Conservation (phyloP, 2,113 vertebrate genomes). For the Prunella fulvescens region DNA sequence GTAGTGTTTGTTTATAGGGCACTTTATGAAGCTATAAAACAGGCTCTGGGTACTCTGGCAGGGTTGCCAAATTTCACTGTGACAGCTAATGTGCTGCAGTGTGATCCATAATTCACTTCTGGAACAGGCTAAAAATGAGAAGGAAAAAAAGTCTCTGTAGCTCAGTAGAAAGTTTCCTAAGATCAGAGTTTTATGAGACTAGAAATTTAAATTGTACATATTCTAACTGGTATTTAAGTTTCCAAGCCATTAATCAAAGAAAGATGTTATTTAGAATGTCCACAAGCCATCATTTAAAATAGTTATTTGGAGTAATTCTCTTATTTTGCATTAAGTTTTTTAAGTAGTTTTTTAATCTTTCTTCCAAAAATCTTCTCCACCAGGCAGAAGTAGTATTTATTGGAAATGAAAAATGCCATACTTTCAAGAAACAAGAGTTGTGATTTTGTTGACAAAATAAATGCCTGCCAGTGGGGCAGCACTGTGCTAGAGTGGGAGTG, state of each 20-base stretch:
- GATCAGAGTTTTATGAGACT: background rate
- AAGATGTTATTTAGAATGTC: background rate
- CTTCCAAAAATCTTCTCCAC: background rate
- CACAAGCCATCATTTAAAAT: background rate
- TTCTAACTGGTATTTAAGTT: background rate
- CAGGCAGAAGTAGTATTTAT: background rate
- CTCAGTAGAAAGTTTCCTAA: background rate
- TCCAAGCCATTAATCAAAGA: background rate
- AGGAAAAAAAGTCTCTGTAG: background rate
- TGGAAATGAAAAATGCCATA: background rate
- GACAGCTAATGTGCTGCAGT: background rate
- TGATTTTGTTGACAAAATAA: background rate
- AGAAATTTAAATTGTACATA: background rate
- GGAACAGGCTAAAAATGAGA: background rate
- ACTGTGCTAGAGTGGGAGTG: background rate
- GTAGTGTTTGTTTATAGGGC: background rate
- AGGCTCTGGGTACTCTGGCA: background rate
- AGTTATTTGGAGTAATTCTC: background rate
- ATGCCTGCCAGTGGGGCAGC: background rate
- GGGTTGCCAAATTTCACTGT: background rate
- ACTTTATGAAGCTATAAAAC: slow-evolving; percentile 16
- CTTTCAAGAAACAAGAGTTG: background rate
- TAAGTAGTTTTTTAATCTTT: background rate
- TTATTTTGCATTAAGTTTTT: background rate
- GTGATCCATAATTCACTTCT: background rate